A percentile compares a stretch with the other conserved stretches of the same genome.
phyloP scores from a whole-genome alignment of 2,113 vertebrate species.

The Pycnonotus jocosus region DNA sequence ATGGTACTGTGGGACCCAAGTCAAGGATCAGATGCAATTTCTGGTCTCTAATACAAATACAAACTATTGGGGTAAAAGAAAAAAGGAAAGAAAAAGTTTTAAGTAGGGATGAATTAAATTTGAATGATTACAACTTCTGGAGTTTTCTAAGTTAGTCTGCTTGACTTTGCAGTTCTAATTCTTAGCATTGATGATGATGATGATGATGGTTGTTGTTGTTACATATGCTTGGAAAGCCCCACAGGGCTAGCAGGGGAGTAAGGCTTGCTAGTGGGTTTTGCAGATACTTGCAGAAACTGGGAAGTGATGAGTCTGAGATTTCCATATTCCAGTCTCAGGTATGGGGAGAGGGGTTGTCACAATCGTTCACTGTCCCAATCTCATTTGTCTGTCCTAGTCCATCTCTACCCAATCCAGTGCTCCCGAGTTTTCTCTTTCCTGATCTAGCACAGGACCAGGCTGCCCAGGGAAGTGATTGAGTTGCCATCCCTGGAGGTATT shows the following conservation, averaged over 20 bases:
- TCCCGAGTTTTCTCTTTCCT: not conserved
- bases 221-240: not conserved
- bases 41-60: not conserved
- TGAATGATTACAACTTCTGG: not conserved
- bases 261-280: not conserved
- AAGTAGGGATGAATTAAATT: not conserved
- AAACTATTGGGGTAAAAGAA: not conserved
- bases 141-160: not conserved
- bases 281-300: not conserved
- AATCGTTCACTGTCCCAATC: not conserved
- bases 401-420: not conserved
- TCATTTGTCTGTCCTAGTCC: not conserved
- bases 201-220: not conserved
- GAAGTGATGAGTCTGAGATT: not conserved
- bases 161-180: not conserved
- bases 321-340: not conserved
- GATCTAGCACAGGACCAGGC: not conserved
- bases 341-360: not conserved
- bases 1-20: not conserved
- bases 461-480: not conserved
- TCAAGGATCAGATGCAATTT: not conserved
- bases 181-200: not conserved
- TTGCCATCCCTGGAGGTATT: not conserved
- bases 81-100: not conserved
- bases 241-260: not conserved